phyloP scores from a whole-genome alignment of 2,113 vertebrate genomes.

The Halcyon senegalensis region DNA sequence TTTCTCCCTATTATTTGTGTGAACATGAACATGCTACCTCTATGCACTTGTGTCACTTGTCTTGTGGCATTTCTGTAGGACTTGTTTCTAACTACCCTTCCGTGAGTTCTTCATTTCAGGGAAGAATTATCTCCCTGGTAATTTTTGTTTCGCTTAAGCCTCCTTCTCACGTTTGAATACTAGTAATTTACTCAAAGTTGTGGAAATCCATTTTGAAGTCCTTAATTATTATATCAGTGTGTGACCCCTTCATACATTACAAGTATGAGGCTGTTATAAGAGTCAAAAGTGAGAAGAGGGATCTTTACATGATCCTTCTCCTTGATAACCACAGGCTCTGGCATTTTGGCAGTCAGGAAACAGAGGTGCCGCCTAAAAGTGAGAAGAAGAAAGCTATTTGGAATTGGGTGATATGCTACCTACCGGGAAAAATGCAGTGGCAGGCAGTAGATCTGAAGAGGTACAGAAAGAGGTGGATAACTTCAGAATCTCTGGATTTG shows the following conservation, averaged over 20 bases:
- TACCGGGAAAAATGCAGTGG: neutral
- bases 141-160: neutral
- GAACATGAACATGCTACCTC: neutral
- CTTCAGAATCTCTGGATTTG: neutral
- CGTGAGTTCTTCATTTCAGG: neutral
- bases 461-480: neutral
- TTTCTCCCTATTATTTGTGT: neutral
- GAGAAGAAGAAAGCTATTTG: neutral
- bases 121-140: neutral
- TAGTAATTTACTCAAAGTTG: neutral
- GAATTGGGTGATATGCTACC: neutral
- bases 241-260: neutral
- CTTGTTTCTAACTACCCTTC: neutral
- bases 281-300: neutral
- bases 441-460: neutral
- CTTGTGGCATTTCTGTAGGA: neutral
- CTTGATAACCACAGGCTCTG: neutral
- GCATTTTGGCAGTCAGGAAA: neutral
- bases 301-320: neutral
- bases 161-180: neutral
- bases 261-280: neutral
- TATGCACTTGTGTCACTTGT: neutral
- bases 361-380: neutral
- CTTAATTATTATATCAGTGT: neutral
- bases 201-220: neutral